Conservation (phyloP, 2,113 vertebrate species). For the Platanista minor region DNA sequence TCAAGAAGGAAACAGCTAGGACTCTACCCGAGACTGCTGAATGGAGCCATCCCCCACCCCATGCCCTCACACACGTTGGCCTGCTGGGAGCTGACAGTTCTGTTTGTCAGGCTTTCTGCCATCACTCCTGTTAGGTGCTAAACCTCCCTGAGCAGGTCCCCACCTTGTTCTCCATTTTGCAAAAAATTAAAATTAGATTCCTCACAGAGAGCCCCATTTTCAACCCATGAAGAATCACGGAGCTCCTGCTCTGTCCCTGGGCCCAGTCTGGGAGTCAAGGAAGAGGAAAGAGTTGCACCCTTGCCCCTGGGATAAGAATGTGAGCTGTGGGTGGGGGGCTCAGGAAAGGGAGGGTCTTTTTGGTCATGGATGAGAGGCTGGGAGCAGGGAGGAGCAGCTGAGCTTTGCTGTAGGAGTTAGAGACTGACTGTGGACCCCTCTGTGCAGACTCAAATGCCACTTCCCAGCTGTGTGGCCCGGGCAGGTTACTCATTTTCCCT, state of each 20-base stretch:
- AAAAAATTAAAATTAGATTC: neutral
- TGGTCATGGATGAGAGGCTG: too few relatives aligned
- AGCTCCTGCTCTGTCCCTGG: neutral
- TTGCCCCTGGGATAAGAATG: too few relatives aligned
- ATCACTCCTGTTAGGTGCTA: neutral
- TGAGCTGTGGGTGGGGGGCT: neutral
- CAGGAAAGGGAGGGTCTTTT: neutral
- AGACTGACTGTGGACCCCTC: neutral
- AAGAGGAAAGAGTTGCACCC: neutral
- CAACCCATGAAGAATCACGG: neutral
- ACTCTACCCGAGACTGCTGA: neutral
- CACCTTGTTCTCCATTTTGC: neutral
- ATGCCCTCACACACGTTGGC: neutral
- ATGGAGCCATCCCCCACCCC: fast-evolving
- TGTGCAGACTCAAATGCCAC: neutral
- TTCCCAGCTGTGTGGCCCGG: neutral
- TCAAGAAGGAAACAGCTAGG: neutral
- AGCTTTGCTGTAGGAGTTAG: neutral
- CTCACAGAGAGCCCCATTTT: neutral
- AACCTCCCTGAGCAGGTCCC: neutral
- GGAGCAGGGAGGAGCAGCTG: neutral
- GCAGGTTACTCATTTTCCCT: neutral
- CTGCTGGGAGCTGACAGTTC: neutral
- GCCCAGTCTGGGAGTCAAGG: neutral
- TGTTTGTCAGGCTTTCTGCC: neutral